Evolutionary conservation across 64 coral and sea anemone species (phyloP), one percentile per base, ranked within the genome.

Genomic region (Platygyra sinensis): DNA sequence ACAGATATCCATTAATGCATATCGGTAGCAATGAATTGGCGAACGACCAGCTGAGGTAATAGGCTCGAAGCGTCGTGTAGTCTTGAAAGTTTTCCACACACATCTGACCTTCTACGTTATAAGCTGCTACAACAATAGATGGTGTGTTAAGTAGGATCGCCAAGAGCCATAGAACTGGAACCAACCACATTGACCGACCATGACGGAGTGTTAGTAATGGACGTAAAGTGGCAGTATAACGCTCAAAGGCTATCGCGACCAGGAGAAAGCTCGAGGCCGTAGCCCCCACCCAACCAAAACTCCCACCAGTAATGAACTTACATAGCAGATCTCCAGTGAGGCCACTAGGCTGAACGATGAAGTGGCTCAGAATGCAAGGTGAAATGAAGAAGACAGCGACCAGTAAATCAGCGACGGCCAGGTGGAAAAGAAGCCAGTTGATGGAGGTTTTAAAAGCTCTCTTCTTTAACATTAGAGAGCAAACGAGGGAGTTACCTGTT

Each of bases 371-470:
- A 29, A 87, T 22, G 16, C 50, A 50, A 29, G 82, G 90, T 39
- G 59, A 27, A 12, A 92, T 67, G 20, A 79, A 67, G 18, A 92
- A 87, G 2, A 87, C 27, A 31, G 82, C 90, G 3, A 78, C 59
- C 11, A 92, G 51, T n/a, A 94, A 61, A 59, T 94, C 93, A 28
- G 76, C 64, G 4, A 90, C 16, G 10, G 93, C 93, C 19, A 94
- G 28, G 49, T 94, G 72, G 10, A 90, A 71, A 8, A 94, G 74
- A 54, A 94, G 93, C 28, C 67, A 86, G 80, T 94, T 89, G 32
- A 94, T 86, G 10, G 88, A 75, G 5, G 90, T 87, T 30, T 67
- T 77, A 42, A 92, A 32, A 13, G 27, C 30, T 52, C 22, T 77
- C 7, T 57, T 87, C 27, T 71, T 86, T 9, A 80, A 52, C 4